Evolutionary conservation across 1,140 invertebrate genomes (phyloP).

Genomic region (Oryctes rhinoceros): DNA sequence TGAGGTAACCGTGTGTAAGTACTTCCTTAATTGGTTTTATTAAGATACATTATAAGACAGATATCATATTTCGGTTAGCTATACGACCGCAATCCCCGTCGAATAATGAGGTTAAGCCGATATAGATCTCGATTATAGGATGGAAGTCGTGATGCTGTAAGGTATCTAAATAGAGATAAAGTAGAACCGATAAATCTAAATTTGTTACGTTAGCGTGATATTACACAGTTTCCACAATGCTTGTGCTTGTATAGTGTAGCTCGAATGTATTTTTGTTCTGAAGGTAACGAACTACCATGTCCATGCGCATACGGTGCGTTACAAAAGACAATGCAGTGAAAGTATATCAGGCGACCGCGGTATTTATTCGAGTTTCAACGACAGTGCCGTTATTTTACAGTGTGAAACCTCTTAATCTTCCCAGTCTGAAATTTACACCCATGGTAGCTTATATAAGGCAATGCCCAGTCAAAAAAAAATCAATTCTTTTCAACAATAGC

Average conservation of each 20-base stretch:
- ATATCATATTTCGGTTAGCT: slow-evolving; percentile 23
- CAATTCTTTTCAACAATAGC: not conserved
- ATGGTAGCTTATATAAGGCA: slow-evolving; percentile 5
- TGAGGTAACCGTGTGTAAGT: not conserved
- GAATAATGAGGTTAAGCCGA: slow-evolving; percentile 35
- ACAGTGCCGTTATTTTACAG: too few species aligned
- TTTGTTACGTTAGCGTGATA: slow-evolving; percentile 41
- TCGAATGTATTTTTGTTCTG: not conserved
- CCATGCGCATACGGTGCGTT: not conserved
- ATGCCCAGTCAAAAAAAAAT: not conserved
- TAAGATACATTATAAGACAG: slow-evolving; percentile 10
- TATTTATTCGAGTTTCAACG: not conserved
- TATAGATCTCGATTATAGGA: slow-evolving; percentile 43
- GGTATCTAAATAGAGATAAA: slow-evolving; percentile 43
- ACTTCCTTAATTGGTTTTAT: slow-evolving; percentile 28
- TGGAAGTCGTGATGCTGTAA: slow-evolving; percentile 38
- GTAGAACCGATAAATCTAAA: slow-evolving; percentile 45
- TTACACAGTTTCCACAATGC: slow-evolving; percentile 33
- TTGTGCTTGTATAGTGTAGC: slow-evolving; percentile 1
- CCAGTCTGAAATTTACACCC: not conserved
- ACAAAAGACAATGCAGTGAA: not conserved
- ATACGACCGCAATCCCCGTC: not conserved
- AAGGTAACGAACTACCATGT: not conserved
- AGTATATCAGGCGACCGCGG: not conserved
- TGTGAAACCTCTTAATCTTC: not conserved